phyloP scores from a whole-genome alignment of 1,140 invertebrate genomes.

The Bemisia tabaci region DNA sequence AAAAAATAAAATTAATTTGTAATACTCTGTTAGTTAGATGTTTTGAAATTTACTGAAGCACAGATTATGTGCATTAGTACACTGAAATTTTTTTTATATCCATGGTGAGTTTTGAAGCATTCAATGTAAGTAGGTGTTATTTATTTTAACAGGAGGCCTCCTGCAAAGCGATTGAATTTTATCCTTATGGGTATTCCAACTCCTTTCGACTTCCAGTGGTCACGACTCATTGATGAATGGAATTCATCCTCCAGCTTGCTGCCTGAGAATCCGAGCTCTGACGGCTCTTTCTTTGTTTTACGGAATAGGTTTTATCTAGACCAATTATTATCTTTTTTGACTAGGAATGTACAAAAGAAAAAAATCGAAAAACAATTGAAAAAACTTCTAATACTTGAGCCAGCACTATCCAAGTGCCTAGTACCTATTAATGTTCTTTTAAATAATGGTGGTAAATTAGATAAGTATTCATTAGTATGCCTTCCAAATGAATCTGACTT shows the following conservation, averaged over 20 bases:
- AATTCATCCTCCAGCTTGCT: constrained; percentile 15
- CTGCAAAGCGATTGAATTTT: constrained; percentile 73
- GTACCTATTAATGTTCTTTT: background rate
- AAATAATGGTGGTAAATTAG: background rate
- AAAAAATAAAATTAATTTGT: too few relatives aligned
- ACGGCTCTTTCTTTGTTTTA: background rate
- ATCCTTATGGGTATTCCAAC: constrained; percentile 54
- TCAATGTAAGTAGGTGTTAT: too few relatives aligned
- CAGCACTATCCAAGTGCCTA: background rate
- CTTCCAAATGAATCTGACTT: constrained; percentile 5
- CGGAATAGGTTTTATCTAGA: background rate
- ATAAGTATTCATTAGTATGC: constrained; percentile 2
- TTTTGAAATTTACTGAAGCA: too few relatives aligned
- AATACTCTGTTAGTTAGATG: too few relatives aligned
- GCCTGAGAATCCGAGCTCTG: constrained; percentile 12
- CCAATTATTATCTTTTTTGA: background rate
- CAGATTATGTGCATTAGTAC: too few relatives aligned
- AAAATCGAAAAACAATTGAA: constrained; percentile 3
- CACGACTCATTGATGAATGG: constrained; percentile 55
- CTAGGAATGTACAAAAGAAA: background rate
- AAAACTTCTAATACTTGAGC: background rate
- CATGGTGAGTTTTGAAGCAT: too few relatives aligned
- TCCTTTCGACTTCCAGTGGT: constrained; percentile 66
- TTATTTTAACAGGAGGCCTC: constrained; percentile 54
- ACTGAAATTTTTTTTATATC: too few relatives aligned